A percentile compares a stretch with the other conserved stretches of the same genome.
phyloP scores from a whole-genome alignment of 2,888 invertebrate species.

The Pharmacophagus antenor region DNA sequence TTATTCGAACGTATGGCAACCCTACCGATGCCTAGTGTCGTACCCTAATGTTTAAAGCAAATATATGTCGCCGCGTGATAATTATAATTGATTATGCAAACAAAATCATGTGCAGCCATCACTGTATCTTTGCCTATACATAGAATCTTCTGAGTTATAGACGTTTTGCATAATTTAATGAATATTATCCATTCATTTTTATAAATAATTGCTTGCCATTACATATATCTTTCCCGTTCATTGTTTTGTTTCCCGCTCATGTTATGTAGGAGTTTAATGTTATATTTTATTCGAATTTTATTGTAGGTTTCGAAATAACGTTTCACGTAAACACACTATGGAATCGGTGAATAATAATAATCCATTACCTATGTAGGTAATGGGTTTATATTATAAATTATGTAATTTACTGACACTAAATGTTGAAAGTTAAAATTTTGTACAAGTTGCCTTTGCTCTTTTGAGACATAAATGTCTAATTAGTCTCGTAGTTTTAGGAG shows the following conservation, averaged over 20 bases:
- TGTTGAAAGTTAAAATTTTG: background rate
- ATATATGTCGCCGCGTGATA: slow-evolving; percentile 10
- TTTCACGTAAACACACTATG: background rate
- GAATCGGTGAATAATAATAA: background rate
- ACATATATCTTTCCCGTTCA: slow-evolving; percentile 7
- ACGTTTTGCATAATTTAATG: slow-evolving; percentile 1
- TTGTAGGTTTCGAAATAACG: slow-evolving; percentile 2
- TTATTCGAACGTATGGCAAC: background rate
- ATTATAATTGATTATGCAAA: slow-evolving; percentile 30
- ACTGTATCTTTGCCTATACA: background rate
- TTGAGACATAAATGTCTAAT: too few species aligned
- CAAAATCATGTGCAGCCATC: slow-evolving; percentile 29
- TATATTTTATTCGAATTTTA: slow-evolving; percentile 18
- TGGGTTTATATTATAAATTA: too few species aligned
- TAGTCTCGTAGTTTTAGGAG: too few species aligned
- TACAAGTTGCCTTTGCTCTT: too few species aligned
- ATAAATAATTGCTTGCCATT: background rate
- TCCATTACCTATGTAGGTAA: slow-evolving; percentile 1
- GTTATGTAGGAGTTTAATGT: background rate
- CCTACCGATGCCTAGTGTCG: background rate
- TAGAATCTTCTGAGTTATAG: background rate
- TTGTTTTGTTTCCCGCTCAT: slow-evolving; percentile 2
- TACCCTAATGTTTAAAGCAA: slow-evolving; percentile 15
- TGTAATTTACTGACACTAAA: background rate
- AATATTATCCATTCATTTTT: slow-evolving; percentile 2